Evolutionary conservation across 2,797 vertebrate genomes (phyloP).

Genomic region (Coccyzus lansbergi): DNA sequence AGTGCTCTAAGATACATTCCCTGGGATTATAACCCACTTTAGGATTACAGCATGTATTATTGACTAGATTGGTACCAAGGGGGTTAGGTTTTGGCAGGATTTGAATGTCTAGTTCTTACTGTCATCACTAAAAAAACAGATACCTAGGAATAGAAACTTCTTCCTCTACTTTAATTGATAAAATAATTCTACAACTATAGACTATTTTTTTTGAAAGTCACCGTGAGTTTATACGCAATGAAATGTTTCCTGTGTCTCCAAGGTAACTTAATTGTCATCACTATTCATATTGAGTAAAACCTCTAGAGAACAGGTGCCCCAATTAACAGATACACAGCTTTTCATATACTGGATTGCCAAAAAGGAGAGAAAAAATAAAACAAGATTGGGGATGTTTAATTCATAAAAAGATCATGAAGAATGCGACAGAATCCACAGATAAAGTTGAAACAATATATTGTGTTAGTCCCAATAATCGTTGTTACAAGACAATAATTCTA

Average conservation of each 20-base stretch:
- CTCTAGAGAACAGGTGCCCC: not conserved
- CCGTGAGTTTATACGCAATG: not conserved
- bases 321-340: constrained; percentile 21
- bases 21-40: not conserved
- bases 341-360: not conserved
- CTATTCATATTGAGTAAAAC: not conserved
- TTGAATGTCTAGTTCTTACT: not conserved
- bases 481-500: not conserved
- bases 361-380: not conserved
- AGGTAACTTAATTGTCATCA: constrained; percentile 5
- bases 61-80: not conserved
- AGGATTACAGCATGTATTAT: not conserved
- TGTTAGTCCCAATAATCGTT: not conserved
- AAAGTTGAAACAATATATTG: not conserved
- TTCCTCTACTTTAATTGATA: not conserved
- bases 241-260: not conserved
- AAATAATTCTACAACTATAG: not conserved
- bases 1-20: not conserved
- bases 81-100: not conserved
- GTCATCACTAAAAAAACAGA: not conserved
- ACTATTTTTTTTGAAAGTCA: not conserved
- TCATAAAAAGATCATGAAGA: not conserved
- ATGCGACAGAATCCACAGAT: not conserved
- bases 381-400: not conserved
- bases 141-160: not conserved